A percentile compares a stretch with the other conserved stretches of the same genome.
Evolutionary conservation across 30 jellyfish, hydroid and myxozoan genomes (phyloP).

Genomic region (Aurelia aurita): DNA sequence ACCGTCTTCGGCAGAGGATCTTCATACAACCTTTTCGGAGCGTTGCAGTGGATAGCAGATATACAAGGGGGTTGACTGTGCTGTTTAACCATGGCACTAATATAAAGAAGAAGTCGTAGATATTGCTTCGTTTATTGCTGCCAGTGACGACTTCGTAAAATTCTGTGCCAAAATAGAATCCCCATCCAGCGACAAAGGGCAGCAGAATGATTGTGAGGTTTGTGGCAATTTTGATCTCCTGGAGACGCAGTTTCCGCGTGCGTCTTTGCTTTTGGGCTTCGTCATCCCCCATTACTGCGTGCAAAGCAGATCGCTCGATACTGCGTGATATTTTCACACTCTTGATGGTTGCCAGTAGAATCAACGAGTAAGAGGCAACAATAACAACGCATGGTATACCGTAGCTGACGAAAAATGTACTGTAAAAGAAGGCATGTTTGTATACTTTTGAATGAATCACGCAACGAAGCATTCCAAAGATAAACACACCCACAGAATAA

Average conservation of each 20-base stretch:
- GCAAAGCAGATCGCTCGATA: conserved; percentile 37
- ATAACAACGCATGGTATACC: conserved; percentile 58
- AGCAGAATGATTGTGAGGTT: conserved; percentile 52
- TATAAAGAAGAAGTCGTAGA: conserved; percentile 57
- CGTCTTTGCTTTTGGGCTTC: conserved; percentile 3
- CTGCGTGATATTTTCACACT: conserved; percentile 46
- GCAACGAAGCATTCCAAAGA: conserved; percentile 52
- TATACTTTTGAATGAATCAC: conserved; percentile 28
- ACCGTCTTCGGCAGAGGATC: conserved; percentile 46
- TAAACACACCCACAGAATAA: conserved; percentile 37
- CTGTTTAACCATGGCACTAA: conserved; percentile 70
- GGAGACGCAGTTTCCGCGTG: conserved; percentile 35
- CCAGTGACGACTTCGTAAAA: conserved; percentile 44
- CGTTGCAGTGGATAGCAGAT: conserved; percentile 38
- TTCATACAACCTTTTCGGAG: conserved; percentile 74
- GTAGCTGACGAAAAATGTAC: conserved; percentile 45
- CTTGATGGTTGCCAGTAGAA: conserved; percentile 42
- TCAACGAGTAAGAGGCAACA: conserved; percentile 37
- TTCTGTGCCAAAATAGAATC: conserved; percentile 72
- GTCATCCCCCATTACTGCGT: conserved; percentile 8
- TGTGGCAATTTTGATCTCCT: conserved; percentile 58
- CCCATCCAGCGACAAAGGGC: conserved; percentile 83
- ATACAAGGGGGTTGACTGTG: conserved; percentile 70
- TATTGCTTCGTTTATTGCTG: not conserved
- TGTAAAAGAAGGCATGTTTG: conserved; percentile 18